Evolutionary conservation across 2,888 invertebrate genomes (phyloP).

Genomic region (Apoda limacodes): DNA sequence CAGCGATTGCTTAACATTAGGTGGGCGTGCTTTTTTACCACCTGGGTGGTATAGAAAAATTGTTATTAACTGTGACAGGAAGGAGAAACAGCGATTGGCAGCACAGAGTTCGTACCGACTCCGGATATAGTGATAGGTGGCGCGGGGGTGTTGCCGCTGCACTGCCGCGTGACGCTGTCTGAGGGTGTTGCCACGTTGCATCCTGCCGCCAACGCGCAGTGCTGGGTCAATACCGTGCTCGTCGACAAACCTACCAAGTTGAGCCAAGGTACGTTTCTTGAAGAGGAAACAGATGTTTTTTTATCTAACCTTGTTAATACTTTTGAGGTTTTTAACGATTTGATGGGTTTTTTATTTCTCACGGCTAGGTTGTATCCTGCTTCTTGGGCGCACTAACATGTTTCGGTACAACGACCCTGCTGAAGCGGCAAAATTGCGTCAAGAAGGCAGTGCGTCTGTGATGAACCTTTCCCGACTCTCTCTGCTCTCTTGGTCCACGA

Average conservation of each 20-base stretch:
- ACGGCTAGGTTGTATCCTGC: constrained; percentile 76
- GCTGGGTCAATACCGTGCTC: constrained; percentile 86
- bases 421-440: constrained; percentile 86
- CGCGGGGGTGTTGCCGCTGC: constrained; percentile 81
- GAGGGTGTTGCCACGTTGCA: constrained; percentile 80
- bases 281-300: too few relatives aligned
- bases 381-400: constrained; percentile 83
- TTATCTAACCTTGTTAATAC: too few relatives aligned
- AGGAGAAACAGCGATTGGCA: constrained; percentile 88
- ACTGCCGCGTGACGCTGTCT: constrained; percentile 79
- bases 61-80: too few relatives aligned
- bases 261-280: constrained; percentile 76
- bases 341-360: too few relatives aligned
- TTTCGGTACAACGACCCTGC: constrained; percentile 92
- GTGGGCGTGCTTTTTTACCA: too few relatives aligned
- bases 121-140: constrained; percentile 86
- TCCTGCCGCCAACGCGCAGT: constrained; percentile 79
- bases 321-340: too few relatives aligned
- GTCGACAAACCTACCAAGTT: constrained; percentile 83
- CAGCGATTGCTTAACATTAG: too few relatives aligned
- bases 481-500: constrained; percentile 84
- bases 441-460: constrained; percentile 77
- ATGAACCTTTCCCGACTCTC: constrained; percentile 85
- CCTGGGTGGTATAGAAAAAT: too few relatives aligned
- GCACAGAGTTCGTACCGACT: constrained; percentile 74